Evolutionary conservation across 2,888 invertebrate species (phyloP), one percentile per base, ranked within the genome.

Genomic region (Eumacrocentrus americanus): DNA sequence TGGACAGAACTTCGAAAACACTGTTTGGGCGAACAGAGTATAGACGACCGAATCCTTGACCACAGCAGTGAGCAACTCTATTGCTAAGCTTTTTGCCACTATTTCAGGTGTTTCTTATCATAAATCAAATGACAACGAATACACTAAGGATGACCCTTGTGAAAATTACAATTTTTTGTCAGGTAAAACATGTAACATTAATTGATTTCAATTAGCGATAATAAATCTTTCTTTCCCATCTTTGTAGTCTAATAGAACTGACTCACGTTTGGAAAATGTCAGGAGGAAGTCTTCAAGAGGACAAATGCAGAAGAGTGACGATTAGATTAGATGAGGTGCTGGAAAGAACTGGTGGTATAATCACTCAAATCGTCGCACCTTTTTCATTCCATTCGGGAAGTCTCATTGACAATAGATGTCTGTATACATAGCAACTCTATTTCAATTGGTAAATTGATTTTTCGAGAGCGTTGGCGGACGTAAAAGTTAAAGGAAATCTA

Each of bases 71-170:
- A 80, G 83, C 58, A 80, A 83, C 37, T 83, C 88, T 2, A 71
- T 89, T 66, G 92, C 92, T 0, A 85, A 88, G 68, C 88, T 88
- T 1, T 96, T 92, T 83, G 85, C 94, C 0, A 85, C 91, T 2
- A 87, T 95, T 46, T 94, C 95, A 51, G 97, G 96, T 12, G 94
- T 97, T 25, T 94, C 95, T 75, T 91, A 90, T 63, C 98, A 98
- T 81, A 87, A 88, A 71, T 91, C 95, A 2, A 77, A 82, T 6
- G 77, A 81, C 1, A 78, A 82, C 47, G 85, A 87, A 65, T 95
- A 96, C 80, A 89, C 88, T 23, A 97, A 98, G 81, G 83, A 85
- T 37, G 88, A 88, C 68, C 80, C 83, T 11, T 84, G 84, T n/a
- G 83, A 87, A 63, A 84, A 85, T 6, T 86, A 83, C 71, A 93